A percentile compares a stretch with the other conserved stretches of the same genome.
phyloP scores from a whole-genome alignment of 2,888 invertebrate genomes.

The Trissolcus brochymenae region DNA sequence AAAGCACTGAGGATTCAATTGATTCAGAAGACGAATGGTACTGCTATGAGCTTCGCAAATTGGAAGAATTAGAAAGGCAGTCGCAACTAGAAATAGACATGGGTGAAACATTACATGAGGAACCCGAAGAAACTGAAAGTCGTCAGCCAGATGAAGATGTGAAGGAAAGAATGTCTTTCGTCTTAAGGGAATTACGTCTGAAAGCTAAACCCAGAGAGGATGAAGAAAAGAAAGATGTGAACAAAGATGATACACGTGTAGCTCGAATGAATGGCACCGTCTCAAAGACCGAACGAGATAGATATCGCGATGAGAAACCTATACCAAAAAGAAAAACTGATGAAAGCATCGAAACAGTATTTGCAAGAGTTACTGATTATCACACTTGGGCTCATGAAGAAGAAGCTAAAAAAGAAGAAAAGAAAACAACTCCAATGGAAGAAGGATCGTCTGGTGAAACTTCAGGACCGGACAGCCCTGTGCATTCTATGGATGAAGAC shows the following conservation, averaged over 20 bases:
- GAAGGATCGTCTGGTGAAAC: conserved; percentile 89
- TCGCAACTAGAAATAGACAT: conserved; percentile 81
- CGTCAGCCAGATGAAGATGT: conserved; percentile 83
- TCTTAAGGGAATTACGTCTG: conserved; percentile 85
- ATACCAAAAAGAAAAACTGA: conserved; percentile 71
- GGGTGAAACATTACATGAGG: conserved; percentile 80
- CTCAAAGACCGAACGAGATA: conserved; percentile 63
- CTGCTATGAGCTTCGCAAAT: conserved; percentile 89
- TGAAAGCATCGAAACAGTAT: conserved; percentile 73
- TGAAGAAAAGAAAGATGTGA: conserved; percentile 61
- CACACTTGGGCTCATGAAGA: conserved; percentile 76
- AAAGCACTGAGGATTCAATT: conserved; percentile 94
- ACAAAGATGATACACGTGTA: conserved; percentile 54
- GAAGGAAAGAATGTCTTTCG: conserved; percentile 88
- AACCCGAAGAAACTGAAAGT: conserved; percentile 78
- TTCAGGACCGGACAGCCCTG: conserved; percentile 91
- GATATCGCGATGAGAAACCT: conserved; percentile 68
- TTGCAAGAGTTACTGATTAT: conserved; percentile 78
- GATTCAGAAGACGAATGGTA: conserved; percentile 97
- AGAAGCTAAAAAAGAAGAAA: conserved; percentile 71
- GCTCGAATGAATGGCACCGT: conserved; percentile 66
- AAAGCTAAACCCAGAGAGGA: conserved; percentile 78
- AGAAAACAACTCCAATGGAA: conserved; percentile 70
- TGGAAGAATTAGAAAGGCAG: conserved; percentile 90
- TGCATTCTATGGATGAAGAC: conserved; percentile 84